Conservation (phyloP, 2,113 vertebrate species). For the Tragulus kanchil region DNA sequence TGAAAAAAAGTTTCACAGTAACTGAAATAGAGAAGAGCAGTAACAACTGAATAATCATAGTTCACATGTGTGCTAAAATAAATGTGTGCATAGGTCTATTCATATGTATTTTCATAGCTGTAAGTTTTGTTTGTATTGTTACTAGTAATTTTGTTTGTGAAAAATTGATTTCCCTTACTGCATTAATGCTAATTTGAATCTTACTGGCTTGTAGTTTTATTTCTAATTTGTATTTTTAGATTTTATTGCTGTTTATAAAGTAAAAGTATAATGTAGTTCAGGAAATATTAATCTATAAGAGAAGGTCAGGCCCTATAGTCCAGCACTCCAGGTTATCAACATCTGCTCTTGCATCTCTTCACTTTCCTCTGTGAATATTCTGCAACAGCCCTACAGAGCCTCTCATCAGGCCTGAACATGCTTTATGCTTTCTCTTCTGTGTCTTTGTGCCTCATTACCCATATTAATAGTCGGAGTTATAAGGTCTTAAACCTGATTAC, state of each 20-base stretch:
- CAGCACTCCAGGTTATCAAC: background rate
- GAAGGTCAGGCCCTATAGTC: background rate
- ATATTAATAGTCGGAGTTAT: background rate
- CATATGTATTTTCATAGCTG: background rate
- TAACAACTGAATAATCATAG: background rate
- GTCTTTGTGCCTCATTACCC: background rate
- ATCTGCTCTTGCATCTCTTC: background rate
- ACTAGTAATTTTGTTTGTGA: background rate
- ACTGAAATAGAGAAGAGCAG: background rate
- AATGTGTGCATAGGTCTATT: background rate
- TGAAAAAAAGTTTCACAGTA: background rate
- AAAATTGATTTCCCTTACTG: background rate
- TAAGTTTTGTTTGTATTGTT: background rate
- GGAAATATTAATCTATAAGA: background rate
- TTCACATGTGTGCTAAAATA: background rate
- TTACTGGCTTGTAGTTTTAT: background rate
- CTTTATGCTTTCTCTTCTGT: background rate
- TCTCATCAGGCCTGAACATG: rapidly evolving
- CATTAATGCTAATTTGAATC: background rate
- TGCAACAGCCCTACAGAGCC: background rate
- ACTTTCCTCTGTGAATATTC: background rate
- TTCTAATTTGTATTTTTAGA: constrained; percentile 4
- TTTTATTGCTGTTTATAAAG: background rate
- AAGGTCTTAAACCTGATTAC: background rate
- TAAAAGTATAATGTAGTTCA: constrained; percentile 31